Evolutionary conservation across 2,888 invertebrate genomes (phyloP), one percentile per base, ranked within the genome.

Genomic region (Creontiades dilutus): DNA sequence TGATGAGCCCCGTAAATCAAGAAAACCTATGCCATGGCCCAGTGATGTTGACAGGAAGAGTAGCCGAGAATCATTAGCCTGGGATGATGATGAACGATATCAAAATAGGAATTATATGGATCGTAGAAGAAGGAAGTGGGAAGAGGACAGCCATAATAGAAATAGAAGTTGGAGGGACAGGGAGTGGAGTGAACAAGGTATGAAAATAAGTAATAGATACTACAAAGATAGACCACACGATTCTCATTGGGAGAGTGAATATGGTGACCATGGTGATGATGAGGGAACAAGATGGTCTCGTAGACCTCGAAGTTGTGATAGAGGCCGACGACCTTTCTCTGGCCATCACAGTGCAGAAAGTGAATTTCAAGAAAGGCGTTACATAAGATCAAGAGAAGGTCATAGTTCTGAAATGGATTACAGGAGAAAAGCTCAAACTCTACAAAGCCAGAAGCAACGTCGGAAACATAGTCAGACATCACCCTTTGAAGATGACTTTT

Each of bases 181-280:
- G 81, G 91, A 90, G 37, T 91, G 91, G 90, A 91, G 92, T 37
- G 91, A 91, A 16, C 92, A 92, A 76, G 91, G 91, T 46, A 82
- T 86, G 76, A 91, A 91, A 89, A 13, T 87, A 12, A 91, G 90
- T 91, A 91, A 84, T 47, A 78, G 91, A 46, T 91, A 92, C 85
- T 92, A 91, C 68, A 91, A 91, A 89, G 92, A 92, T 27, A 87
- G 91, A 85, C 86, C 90, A 52, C 90, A 91, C 91, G 95, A 95
- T 27, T 96, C 97, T 86, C 96, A 86, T 96, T 97, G 97, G 97
- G 97, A 97, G 91, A 96, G 96, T 91, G 97, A 97, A 91, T 94
- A 90, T 88, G 92, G 92, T 75, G 92, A 92, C 61, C 92, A 91
- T 89, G 92, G 92, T 55, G 92, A 92, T 81, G 92, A 92, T 81